Conservation (phyloP, 2,888 invertebrate genomes). For the Agrochola lychnidis region DNA sequence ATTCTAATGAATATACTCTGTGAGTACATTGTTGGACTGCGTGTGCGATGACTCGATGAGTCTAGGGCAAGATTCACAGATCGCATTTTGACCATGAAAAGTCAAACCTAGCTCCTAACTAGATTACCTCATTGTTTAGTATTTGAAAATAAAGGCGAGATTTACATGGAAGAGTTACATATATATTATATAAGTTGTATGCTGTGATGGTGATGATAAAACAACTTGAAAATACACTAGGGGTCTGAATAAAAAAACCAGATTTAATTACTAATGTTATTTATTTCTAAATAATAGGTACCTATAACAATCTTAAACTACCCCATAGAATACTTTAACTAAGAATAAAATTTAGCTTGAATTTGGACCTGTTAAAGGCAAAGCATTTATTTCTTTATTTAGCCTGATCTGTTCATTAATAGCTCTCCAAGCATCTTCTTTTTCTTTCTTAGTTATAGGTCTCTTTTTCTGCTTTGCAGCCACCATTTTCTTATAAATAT, state of each 20-base stretch:
- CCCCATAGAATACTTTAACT: slow-evolving; percentile 55
- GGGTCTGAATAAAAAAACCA: slow-evolving; percentile 13
- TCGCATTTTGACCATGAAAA: background rate
- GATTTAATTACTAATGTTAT: slow-evolving; percentile 52
- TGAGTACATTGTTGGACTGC: background rate
- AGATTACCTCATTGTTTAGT: background rate
- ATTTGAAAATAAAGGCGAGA: background rate
- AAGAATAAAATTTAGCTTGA: slow-evolving; percentile 77
- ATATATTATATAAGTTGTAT: too few species aligned
- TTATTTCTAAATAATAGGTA: slow-evolving; percentile 65
- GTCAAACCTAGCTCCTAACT: background rate
- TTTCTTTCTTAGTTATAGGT: slow-evolving; percentile 94
- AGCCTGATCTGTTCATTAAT: slow-evolving; percentile 92
- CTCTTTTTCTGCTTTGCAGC: slow-evolving; percentile 95
- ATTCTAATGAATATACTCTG: too few species aligned
- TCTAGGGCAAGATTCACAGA: background rate
- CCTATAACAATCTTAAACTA: slow-evolving; percentile 61
- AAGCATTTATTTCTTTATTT: slow-evolving; percentile 88
- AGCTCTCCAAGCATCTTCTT: slow-evolving; percentile 94
- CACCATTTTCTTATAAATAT: slow-evolving; percentile 95
- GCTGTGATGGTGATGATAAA: too few species aligned
- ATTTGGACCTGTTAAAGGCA: slow-evolving; percentile 88
- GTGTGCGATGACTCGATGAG: background rate
- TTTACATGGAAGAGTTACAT: background rate
- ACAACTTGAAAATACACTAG: background rate